Evolutionary conservation across 2,797 vertebrate species (phyloP).

Genomic region (Coranthus polyacanthus): DNA sequence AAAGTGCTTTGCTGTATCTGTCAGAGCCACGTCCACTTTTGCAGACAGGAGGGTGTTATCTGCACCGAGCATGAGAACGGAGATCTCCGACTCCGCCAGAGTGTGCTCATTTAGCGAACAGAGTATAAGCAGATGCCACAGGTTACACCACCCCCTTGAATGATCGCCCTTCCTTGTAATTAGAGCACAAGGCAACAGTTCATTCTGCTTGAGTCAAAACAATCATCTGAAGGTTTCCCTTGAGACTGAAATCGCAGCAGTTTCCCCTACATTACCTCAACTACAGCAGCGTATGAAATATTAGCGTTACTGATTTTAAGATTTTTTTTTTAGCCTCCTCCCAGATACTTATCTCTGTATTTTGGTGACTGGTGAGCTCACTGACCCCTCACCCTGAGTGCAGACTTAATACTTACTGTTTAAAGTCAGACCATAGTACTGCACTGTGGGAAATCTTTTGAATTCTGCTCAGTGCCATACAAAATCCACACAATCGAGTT

Average conservation of each 20-base stretch:
- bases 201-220: slow-evolving; percentile 40
- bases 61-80: slow-evolving; percentile 4
- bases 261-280: slow-evolving; percentile 19
- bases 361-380: slow-evolving; percentile 7
- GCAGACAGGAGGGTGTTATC: slow-evolving; percentile 25
- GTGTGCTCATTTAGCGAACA: slow-evolving; percentile 16
- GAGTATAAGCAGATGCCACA: slow-evolving; percentile 16
- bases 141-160: slow-evolving; percentile 33
- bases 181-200: slow-evolving; percentile 31
- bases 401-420: slow-evolving; percentile 10
- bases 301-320: slow-evolving; percentile 13
- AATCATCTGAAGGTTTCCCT: slow-evolving; percentile 38
- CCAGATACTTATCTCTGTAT: slow-evolving; percentile 21
- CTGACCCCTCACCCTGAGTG: slow-evolving; percentile 15
- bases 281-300: slow-evolving; percentile 46
- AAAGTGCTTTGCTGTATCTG: slow-evolving; percentile 27
- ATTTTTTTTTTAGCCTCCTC: slow-evolving; percentile 5
- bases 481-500: no score
- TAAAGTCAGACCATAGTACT: neutral
- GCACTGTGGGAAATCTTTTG: no score
- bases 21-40: slow-evolving; percentile 42
- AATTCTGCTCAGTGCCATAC: no score
- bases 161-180: slow-evolving; percentile 45
- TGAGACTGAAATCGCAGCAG: slow-evolving; percentile 42
- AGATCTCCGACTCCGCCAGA: neutral